A percentile compares a stretch with the other conserved stretches of the same genome.
Evolutionary conservation across 2,888 invertebrate species (phyloP).

Genomic region (Orthosia gracilis): DNA sequence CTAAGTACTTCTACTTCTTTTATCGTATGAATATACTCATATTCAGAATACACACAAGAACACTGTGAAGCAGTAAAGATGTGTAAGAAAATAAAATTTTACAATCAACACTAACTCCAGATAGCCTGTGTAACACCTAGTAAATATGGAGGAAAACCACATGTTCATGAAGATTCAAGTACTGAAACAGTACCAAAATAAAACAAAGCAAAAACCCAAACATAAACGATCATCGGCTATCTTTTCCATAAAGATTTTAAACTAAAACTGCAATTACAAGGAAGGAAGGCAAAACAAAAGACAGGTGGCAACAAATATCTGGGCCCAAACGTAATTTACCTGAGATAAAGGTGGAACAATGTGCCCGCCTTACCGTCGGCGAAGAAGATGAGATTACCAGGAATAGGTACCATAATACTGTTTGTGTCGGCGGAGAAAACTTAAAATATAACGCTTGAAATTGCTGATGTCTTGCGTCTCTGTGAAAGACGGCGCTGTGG

Average conservation of each 20-base stretch:
- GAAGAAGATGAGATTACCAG: conserved; percentile 79
- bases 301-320: conserved; percentile 65
- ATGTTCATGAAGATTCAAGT: neutral
- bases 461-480: conserved; percentile 43
- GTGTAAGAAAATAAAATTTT: conserved; percentile 14
- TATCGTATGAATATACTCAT: neutral
- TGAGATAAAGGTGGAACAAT: conserved; percentile 82
- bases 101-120: neutral
- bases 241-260: conserved; percentile 64
- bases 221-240: conserved; percentile 43
- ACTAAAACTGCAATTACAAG: conserved; percentile 70
- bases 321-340: conserved; percentile 79
- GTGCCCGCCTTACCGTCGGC: conserved; percentile 71
- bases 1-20: neutral
- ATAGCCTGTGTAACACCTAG: neutral
- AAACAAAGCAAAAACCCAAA: neutral
- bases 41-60: neutral
- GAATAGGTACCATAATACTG: conserved; percentile 73
- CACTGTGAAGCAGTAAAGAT: neutral
- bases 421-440: conserved; percentile 67
- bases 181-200: neutral
- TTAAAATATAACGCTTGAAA: conserved; percentile 66
- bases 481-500: conserved; percentile 28
- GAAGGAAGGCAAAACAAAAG: conserved; percentile 66
- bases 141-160: neutral